Evolutionary conservation across 2,113 vertebrate species (phyloP).

Genomic region (Loxodonta africana): DNA sequence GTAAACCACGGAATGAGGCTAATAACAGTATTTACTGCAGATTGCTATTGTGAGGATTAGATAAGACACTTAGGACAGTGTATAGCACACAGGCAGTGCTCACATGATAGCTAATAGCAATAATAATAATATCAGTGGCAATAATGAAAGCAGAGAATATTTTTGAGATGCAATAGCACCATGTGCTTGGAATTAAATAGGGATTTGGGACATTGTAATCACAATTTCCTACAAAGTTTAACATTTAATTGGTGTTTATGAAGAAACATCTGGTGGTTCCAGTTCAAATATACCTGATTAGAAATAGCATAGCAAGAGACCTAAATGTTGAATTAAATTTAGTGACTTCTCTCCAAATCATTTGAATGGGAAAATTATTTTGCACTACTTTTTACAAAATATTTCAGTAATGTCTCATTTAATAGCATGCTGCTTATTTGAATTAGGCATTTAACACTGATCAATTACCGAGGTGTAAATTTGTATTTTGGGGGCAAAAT

Average conservation of each 20-base stretch:
- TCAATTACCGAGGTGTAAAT: neutral
- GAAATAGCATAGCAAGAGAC: neutral
- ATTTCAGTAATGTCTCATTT: neutral
- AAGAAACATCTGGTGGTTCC: neutral
- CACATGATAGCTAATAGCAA: neutral
- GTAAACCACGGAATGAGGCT: neutral
- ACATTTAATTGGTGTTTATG: neutral
- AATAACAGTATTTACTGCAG: neutral
- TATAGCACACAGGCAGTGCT: neutral
- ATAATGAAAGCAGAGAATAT: neutral
- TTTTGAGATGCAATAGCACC: neutral
- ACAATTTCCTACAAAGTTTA: neutral
- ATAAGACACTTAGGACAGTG: neutral
- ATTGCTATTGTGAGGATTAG: neutral
- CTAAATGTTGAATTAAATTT: neutral
- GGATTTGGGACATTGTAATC: neutral
- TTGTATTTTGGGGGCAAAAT: neutral
- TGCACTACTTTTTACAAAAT: neutral
- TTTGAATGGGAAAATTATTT: neutral
- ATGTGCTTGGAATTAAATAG: constrained; percentile 4
- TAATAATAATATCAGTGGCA: neutral
- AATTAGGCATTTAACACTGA: neutral
- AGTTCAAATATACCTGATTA: neutral
- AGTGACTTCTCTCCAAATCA: neutral
- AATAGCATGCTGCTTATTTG: neutral